phyloP scores from a whole-genome alignment of 2,888 invertebrate genomes.

The Carcina quercana region DNA sequence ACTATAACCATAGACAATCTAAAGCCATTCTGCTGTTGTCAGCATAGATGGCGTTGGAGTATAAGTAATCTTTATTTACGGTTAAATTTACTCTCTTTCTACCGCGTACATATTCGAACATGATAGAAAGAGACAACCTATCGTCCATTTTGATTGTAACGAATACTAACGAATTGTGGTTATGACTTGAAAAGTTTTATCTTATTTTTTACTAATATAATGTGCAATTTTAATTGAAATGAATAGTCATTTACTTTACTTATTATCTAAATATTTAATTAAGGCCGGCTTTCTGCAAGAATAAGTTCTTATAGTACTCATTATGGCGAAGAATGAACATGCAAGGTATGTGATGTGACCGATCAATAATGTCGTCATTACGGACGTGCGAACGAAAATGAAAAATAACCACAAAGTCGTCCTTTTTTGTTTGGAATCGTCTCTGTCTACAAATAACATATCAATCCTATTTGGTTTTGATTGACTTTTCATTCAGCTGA shows the following conservation, averaged over 20 bases:
- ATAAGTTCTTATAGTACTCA: slow-evolving; percentile 24
- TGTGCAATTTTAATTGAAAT: slow-evolving; percentile 43
- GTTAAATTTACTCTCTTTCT: slow-evolving; percentile 39
- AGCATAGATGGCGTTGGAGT: slow-evolving; percentile 51
- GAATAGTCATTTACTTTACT: slow-evolving; percentile 24
- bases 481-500: too few species aligned
- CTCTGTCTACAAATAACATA: too few species aligned
- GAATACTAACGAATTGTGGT: slow-evolving; percentile 69
- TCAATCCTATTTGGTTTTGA: too few species aligned
- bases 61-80: slow-evolving; percentile 45
- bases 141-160: slow-evolving; percentile 61
- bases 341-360: slow-evolving; percentile 63
- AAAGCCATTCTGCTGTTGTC: too few species aligned
- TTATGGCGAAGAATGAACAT: slow-evolving; percentile 52
- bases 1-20: slow-evolving; percentile 34
- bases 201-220: slow-evolving; percentile 38
- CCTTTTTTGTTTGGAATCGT: too few species aligned
- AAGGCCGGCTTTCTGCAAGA: slow-evolving; percentile 22
- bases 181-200: slow-evolving; percentile 48
- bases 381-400: too few species aligned
- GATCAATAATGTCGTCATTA: slow-evolving; percentile 65
- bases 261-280: slow-evolving; percentile 26
- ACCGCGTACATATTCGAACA: slow-evolving; percentile 5
- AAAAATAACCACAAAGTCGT: slow-evolving; percentile 39
- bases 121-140: slow-evolving; percentile 29